Conservation (phyloP, 2,113 vertebrate genomes). For the Grantiella picta region DNA sequence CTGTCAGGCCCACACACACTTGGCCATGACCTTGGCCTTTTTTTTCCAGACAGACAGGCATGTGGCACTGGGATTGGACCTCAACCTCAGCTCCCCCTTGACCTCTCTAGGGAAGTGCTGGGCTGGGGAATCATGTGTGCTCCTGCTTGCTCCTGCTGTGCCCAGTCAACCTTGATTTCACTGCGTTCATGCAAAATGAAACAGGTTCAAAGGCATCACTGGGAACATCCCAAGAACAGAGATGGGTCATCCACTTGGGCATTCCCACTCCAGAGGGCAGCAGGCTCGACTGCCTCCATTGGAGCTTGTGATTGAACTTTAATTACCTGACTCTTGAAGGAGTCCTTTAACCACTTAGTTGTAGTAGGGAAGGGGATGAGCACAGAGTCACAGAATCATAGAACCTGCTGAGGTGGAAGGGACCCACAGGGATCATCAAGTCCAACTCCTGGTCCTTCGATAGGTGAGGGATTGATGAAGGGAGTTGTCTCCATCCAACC, state of each 20-base stretch:
- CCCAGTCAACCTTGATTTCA: neutral
- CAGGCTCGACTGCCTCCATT: neutral
- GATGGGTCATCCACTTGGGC: neutral
- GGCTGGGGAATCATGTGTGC: neutral
- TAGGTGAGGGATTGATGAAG: neutral
- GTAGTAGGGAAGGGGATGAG: neutral
- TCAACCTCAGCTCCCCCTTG: neutral
- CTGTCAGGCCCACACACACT: neutral
- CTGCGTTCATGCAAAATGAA: neutral
- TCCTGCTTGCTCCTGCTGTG: neutral
- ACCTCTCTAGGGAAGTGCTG: neutral
- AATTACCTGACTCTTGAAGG: neutral
- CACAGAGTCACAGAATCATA: neutral
- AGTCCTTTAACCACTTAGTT: neutral
- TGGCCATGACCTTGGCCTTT: neutral
- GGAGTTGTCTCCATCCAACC: neutral
- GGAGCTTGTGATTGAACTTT: neutral
- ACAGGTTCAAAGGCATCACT: neutral
- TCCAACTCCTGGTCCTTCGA: neutral
- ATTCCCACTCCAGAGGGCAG: neutral
- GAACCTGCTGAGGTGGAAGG: neutral
- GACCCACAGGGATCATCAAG: neutral
- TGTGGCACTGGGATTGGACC: accelerated
- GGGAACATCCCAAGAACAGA: neutral
- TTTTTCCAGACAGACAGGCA: neutral